Percentiles rank a stretch among this genome's conserved stretches.
Evolutionary conservation across 2,888 invertebrate genomes (phyloP).

Genomic region (Cephonodes hylas): DNA sequence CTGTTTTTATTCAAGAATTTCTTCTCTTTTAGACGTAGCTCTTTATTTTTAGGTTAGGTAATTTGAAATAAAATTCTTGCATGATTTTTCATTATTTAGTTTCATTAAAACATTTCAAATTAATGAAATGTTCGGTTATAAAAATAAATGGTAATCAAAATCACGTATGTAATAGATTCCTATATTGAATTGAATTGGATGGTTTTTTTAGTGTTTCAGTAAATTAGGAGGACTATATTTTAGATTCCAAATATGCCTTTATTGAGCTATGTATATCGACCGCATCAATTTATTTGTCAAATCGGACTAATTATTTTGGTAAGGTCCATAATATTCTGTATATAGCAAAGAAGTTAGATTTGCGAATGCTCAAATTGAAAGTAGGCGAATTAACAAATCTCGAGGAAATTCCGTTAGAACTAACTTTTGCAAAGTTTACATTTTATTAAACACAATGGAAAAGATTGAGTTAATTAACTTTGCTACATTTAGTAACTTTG

Average conservation of each 20-base stretch:
- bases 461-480: constrained; percentile 2
- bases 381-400: background rate
- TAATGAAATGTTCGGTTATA: background rate
- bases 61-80: background rate
- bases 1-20: background rate
- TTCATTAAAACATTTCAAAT: background rate
- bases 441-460: background rate
- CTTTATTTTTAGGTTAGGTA: no score
- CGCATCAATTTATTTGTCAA: no score
- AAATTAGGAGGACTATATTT: no score
- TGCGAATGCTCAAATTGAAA: background rate
- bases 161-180: no score
- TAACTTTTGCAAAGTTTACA: constrained; percentile 1
- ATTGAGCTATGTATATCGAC: no score
- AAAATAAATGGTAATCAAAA: no score
- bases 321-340: no score
- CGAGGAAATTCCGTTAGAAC: background rate
- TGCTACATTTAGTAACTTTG: background rate
- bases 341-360: background rate
- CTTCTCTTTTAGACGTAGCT: background rate
- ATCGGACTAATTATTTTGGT: no score
- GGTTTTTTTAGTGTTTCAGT: no score
- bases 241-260: no score
- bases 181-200: no score
- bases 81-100: background rate